phyloP scores from a whole-genome alignment of 2,888 invertebrate species.

The Tetramorium bicarinatum region DNA sequence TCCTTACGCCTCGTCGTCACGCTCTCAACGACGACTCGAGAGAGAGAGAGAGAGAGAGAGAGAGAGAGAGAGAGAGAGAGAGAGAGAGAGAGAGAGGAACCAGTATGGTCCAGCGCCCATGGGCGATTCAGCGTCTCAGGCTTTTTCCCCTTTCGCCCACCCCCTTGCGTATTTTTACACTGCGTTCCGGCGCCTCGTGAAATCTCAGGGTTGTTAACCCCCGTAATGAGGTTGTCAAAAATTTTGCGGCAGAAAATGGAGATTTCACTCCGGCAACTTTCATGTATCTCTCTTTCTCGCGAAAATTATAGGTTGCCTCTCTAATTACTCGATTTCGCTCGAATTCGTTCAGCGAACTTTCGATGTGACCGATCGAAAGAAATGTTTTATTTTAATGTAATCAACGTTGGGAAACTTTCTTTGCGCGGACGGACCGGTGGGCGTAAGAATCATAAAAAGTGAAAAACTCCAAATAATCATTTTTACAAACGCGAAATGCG shows the following conservation, averaged over 20 bases:
- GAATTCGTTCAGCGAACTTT: conserved; percentile 45
- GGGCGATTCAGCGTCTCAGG: conserved; percentile 37
- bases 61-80: not conserved
- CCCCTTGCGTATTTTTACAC: conserved; percentile 16
- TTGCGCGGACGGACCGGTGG: not conserved
- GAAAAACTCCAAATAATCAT: not conserved
- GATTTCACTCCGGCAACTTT: conserved; percentile 49
- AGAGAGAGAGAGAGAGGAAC: not conserved
- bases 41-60: not conserved
- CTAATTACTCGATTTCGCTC: conserved; percentile 40
- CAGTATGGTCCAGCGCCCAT: conserved; percentile 12
- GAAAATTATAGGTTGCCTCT: conserved; percentile 44
- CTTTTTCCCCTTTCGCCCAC: conserved; percentile 31
- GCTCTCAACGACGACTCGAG: conserved; percentile 24
- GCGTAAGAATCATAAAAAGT: not conserved
- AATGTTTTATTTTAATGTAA: conserved; percentile 17
- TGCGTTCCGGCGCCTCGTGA: conserved; percentile 36
- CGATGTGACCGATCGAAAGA: conserved; percentile 9
- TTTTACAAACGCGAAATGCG: not conserved
- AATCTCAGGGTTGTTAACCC: conserved; percentile 72
- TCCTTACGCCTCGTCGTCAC: conserved; percentile 32
- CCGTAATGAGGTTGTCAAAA: conserved; percentile 44
- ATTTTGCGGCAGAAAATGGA: conserved; percentile 25
- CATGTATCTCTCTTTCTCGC: conserved; percentile 28
- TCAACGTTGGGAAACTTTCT: conserved; percentile 7